Evolutionary conservation across 2,888 invertebrate species (phyloP), one percentile per base, ranked within the genome.

Genomic region (Chrysolina oricalcia): DNA sequence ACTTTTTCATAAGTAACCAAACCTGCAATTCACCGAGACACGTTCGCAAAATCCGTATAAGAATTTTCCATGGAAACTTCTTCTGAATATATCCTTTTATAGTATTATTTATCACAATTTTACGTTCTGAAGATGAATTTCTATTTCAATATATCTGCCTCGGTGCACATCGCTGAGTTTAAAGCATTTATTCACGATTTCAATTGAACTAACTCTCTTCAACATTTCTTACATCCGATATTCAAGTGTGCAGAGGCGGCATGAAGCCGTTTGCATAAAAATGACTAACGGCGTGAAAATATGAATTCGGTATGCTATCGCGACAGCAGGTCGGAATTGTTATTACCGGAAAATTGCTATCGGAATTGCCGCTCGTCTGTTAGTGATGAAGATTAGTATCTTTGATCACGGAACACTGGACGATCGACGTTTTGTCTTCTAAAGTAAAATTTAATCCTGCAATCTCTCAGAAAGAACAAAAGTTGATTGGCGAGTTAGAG

Each of bases 241-340:
- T 64, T 73, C 50, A 27, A 72, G 66, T 23, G 46, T 19, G 69
- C 71, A 23, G 53, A 41, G 21, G 46, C 46, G 35, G 74, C 71
- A 68, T 64, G 43, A 67, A 75, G 74, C 68, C 63, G 70, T 75
- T 75, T 66, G 68, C 74, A 75, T 75, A 72, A 75, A 75, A 63
- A 75, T 75, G 74, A 71, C 71, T 71, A 68, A 75, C 63, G 68
- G 17, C 53, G 48, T 27, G 63, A 67, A 66, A 66, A 68, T 43
- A 67, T 67, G 27, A 43, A 67, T 50, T 50, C 67, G 48, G 13
- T 50, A n/a, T 50, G 67, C 13, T 50, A 27, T 67, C 48, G 10
- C 35, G 67, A 67, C 48, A 43, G 67, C 35, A 50, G 64, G 43
- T 64, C 17, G 64, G 11, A 64, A 64, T 40, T 17, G 43, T 41